Conservation (phyloP, 2,113 vertebrate species). For the Channa argus region DNA sequence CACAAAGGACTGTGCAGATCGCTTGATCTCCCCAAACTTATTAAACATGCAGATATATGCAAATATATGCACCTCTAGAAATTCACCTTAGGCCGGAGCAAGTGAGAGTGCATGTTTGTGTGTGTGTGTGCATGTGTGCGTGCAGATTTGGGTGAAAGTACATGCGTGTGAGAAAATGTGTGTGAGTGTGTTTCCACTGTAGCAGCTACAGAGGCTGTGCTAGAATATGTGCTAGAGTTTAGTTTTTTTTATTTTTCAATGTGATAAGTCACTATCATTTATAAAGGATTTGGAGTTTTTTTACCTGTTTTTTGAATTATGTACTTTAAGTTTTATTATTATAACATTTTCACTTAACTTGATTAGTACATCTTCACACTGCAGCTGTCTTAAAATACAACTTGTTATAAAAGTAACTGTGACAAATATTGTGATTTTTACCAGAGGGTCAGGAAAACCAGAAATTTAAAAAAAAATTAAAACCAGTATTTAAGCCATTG, state of each 20-base stretch:
- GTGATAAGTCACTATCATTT: too few species aligned
- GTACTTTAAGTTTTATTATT: too few species aligned
- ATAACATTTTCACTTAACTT: not conserved
- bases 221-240: constrained; percentile 16
- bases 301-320: too few species aligned
- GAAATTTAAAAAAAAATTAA: too few species aligned
- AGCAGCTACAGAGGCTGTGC: constrained; percentile 40
- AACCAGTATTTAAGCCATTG: too few species aligned
- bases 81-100: constrained; percentile 83
- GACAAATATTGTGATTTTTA: too few species aligned
- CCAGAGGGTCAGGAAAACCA: too few species aligned
- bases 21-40: constrained; percentile 82
- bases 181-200: constrained; percentile 50
- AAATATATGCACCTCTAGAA: constrained; percentile 86
- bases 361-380: too few species aligned
- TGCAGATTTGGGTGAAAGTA: constrained; percentile 49
- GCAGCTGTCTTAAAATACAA: too few species aligned
- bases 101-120: constrained; percentile 52
- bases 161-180: constrained; percentile 45
- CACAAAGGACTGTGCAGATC: constrained; percentile 79
- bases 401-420: too few species aligned
- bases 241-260: too few species aligned
- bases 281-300: too few species aligned
- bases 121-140: constrained; percentile 13
- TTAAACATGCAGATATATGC: constrained; percentile 84